Evolutionary conservation across 2,888 invertebrate genomes (phyloP), one percentile per base, ranked within the genome.

Genomic region (Cephonodes hylas): DNA sequence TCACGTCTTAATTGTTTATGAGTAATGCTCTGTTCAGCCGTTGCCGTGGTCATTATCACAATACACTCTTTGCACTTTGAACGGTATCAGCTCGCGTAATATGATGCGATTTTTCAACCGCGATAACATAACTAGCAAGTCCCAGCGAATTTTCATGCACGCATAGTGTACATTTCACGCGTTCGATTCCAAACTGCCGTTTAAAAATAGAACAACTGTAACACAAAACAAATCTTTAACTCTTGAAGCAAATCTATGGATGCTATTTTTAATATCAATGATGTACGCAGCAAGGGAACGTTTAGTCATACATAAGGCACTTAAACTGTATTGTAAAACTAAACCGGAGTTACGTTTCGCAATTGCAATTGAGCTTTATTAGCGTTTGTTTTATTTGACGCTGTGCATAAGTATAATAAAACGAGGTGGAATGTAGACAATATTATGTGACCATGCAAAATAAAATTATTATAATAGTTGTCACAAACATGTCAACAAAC

Each of bases 321-420:
- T 31, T 31, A 31, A 27, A 53, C 13, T 31, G 53, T 25, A 46
- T n/a, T 46, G 46, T 53, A 31, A 31, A 53, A 53, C 27, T 53
- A 31, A 18, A 53, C 53, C 1, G 31, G 53, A 53, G 31, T 53
- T 53, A 31, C 18, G 18, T 53, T 53, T 53, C 53, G 53, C 18
- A 53, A 53, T 31, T 27, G 53, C 53, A 31, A 53, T 53, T 53
- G 31, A 53, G 53, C 31, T 53, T 53, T 53, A 31, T 53, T 53
- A 18, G 31, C 31, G 31, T 53, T 53, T 31, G 48, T 27, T 31
- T 53, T 53, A 31, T 53, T 18, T 31, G 53, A 48, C 18, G 18
- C 53, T 31, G 53, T 18, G 27, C 25, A 48, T 48, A 48, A 13
- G 10, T 23, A 25, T 31, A 31, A 53, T 31, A 31, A 31, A 53